These are phyloP conservation scores for Pardalotus punctatus DNA, from an alignment of 2,113 vertebrate species.

Conservation along the genomic window DNA sequence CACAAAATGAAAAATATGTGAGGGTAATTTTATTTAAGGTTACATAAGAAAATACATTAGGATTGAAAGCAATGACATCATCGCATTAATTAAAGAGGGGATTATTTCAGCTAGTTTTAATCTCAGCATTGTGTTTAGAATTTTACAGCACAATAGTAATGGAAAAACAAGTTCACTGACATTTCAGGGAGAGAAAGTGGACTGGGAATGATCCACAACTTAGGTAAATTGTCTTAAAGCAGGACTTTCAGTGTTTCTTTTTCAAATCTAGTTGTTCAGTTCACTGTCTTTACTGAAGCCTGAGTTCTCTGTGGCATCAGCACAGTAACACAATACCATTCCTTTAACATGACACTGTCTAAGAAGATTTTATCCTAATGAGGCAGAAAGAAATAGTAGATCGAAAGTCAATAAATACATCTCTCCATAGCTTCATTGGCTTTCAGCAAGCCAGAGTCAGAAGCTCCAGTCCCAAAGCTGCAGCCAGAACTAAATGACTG, in stretches of 20 bases:
- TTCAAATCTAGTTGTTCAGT: neutral
- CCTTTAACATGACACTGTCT: neutral
- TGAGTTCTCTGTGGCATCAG: neutral
- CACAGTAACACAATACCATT: neutral
- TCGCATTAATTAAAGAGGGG: neutral
- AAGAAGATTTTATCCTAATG: neutral
- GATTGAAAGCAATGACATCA: neutral
- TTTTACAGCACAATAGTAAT: neutral
- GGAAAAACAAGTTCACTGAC: neutral
- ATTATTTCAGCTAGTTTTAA: neutral
- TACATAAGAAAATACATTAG: neutral
- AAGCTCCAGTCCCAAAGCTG: neutral
- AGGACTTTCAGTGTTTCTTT: neutral
- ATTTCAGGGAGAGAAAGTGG: neutral
- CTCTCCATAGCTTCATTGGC: neutral
- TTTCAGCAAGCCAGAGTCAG: neutral
- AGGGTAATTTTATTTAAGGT: neutral
- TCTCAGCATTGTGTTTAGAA: neutral
- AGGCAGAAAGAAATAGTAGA: neutral
- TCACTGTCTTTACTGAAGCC: neutral
- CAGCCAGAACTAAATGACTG: neutral
- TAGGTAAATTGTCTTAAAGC: neutral
- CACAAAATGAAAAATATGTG: neutral
- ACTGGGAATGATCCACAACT: neutral
- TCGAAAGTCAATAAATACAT: neutral